Percentiles rank a stretch among this genome's conserved stretches.
phyloP scores from a whole-genome alignment of 2,888 invertebrate genomes.

The Coelinius sp. region DNA sequence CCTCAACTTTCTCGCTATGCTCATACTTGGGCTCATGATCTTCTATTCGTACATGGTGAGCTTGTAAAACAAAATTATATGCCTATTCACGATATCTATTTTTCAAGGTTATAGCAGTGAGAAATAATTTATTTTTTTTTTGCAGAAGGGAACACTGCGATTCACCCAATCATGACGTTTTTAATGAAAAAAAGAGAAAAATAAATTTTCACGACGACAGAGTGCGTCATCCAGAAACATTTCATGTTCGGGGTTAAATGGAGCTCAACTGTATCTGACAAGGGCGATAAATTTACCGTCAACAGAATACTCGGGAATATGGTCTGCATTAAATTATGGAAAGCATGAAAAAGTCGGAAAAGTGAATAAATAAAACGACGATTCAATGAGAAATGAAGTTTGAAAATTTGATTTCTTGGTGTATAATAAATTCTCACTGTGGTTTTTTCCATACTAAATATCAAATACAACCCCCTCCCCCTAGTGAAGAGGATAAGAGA shows the following conservation, averaged over 20 bases:
- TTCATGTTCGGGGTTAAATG: not conserved
- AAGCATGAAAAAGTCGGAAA: not conserved
- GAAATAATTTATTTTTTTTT: not conserved
- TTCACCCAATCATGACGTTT: no score
- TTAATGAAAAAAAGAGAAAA: no score
- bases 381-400: not conserved
- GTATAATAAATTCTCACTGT: not conserved
- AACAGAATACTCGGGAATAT: not conserved
- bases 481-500: not conserved
- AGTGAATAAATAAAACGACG: not conserved
- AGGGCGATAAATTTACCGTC: not conserved
- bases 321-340: not conserved
- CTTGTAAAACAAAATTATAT: not conserved
- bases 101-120: no score
- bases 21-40: conserved; percentile 45
- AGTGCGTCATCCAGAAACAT: not conserved
- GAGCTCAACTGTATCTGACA: not conserved
- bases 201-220: not conserved
- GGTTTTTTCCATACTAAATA: conserved; percentile 5
- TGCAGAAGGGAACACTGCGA: not conserved
- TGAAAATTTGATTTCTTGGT: not conserved
- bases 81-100: not conserved
- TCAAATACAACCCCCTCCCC: not conserved
- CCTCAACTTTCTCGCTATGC: conserved; percentile 49
- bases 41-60: conserved; percentile 45